These are phyloP conservation scores for Gadus chalcogrammus DNA, from an alignment of 2,113 vertebrate species.

Conservation along the genomic window DNA sequence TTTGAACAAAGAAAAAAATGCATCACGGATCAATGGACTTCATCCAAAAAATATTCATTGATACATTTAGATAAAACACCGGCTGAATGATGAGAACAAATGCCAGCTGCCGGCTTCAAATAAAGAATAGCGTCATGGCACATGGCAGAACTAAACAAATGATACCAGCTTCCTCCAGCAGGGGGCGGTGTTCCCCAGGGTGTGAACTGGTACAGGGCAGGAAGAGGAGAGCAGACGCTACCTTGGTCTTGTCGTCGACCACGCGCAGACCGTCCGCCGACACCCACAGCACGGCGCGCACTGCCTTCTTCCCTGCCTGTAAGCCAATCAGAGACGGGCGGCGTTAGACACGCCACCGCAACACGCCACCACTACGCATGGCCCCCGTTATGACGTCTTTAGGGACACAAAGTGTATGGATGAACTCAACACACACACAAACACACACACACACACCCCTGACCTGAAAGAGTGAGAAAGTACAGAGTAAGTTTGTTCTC, in stretches of 20 bases:
- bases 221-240: constrained; percentile 42
- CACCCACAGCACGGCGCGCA: constrained; percentile 95
- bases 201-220: background rate
- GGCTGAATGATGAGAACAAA: no score
- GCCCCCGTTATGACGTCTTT: no score
- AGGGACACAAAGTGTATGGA: no score
- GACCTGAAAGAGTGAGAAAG: background rate
- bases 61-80: no score
- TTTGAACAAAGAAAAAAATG: no score
- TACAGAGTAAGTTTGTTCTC: no score
- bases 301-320: constrained; percentile 95
- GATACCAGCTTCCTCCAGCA: constrained; percentile 29
- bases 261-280: constrained; percentile 96
- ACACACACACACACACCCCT: background rate
- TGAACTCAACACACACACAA: background rate
- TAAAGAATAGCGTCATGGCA: no score
- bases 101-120: no score
- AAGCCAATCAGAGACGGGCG: constrained; percentile 40
- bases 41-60: no score
- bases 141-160: no score
- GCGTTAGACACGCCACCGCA: constrained; percentile 8
- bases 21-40: no score
- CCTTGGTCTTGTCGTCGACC: constrained; percentile 99
- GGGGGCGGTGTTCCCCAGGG: constrained; percentile 30
- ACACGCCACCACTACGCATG: background rate